phyloP scores from a whole-genome alignment of 2,888 invertebrate species.

The Terebella lapidaria region DNA sequence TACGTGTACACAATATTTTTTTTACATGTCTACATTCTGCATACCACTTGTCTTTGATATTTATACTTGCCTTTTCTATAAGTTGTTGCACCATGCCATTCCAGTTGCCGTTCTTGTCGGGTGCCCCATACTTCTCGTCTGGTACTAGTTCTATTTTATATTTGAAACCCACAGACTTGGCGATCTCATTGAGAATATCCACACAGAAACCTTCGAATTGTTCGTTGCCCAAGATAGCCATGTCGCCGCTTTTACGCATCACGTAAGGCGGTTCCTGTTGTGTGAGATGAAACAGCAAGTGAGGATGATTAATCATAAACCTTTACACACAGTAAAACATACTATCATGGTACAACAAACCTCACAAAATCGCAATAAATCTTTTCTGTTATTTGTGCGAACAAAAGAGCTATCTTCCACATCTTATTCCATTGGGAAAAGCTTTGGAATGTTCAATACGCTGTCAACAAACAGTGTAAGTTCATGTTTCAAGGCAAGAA shows the following conservation, averaged over 20 bases:
- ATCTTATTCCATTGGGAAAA: too few relatives aligned
- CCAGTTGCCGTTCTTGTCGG: constrained; percentile 56
- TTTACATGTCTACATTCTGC: too few relatives aligned
- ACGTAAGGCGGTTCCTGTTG: constrained; percentile 54
- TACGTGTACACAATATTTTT: too few relatives aligned
- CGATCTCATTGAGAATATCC: constrained; percentile 77
- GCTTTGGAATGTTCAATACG: too few relatives aligned
- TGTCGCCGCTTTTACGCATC: constrained; percentile 59
- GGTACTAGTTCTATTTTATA: constrained; percentile 58
- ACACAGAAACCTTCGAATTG: constrained; percentile 66
- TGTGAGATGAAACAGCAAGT: not conserved
- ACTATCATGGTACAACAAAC: too few relatives aligned
- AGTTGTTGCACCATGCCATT: constrained; percentile 59
- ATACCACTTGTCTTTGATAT: too few relatives aligned
- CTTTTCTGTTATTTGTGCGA: too few relatives aligned
- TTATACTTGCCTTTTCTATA: constrained; percentile 49
- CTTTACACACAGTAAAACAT: too few relatives aligned
- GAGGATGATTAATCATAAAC: not conserved
- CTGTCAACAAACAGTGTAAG: too few relatives aligned
- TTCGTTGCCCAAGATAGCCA: constrained; percentile 73
- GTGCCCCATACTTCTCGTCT: constrained; percentile 50
- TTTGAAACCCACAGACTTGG: constrained; percentile 73
- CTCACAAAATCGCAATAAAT: too few relatives aligned
- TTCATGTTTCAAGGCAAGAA: too few relatives aligned
- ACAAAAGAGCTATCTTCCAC: too few relatives aligned